Percentiles rank a stretch among this genome's conserved stretches.
Conservation (phyloP, 2,888 invertebrate genomes). For the Macropis europaea region DNA sequence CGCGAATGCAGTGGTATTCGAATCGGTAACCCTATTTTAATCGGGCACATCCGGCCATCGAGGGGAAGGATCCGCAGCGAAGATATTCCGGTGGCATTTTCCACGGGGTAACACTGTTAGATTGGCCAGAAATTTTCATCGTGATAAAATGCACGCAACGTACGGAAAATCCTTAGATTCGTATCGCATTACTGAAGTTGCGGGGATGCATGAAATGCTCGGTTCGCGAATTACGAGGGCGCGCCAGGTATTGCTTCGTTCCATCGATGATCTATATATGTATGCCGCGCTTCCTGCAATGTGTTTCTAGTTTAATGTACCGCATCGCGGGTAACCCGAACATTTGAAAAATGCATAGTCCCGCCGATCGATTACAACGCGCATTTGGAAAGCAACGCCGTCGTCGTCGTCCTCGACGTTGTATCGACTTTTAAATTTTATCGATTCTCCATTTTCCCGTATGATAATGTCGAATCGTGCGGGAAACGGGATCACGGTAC, state of each 20-base stretch:
- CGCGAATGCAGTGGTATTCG: too few relatives aligned
- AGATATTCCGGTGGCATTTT: conserved; percentile 10
- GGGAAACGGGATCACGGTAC: neutral
- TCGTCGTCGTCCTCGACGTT: conserved; percentile 6
- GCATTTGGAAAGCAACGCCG: neutral
- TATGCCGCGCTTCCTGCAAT: conserved; percentile 41
- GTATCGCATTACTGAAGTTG: conserved; percentile 39
- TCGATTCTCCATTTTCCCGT: conserved; percentile 35
- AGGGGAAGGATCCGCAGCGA: neutral
- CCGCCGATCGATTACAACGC: conserved; percentile 36
- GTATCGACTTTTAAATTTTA: conserved; percentile 54
- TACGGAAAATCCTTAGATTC: conserved; percentile 33
- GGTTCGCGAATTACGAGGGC: conserved; percentile 41
- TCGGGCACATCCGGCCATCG: neutral
- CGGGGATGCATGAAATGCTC: conserved; percentile 46
- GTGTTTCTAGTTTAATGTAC: conserved; percentile 58
- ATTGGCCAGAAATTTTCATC: conserved; percentile 20
- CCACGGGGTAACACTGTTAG: neutral
- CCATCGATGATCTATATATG: conserved; percentile 44
- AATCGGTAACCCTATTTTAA: neutral
- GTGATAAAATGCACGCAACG: conserved; percentile 27
- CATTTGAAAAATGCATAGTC: conserved; percentile 55
- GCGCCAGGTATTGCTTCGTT: conserved; percentile 30
- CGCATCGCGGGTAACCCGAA: conserved; percentile 46
- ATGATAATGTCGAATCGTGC: conserved; percentile 37